Evolutionary conservation across 2,888 invertebrate genomes (phyloP), one percentile per base, ranked within the genome.

Genomic region (Dexiosoma caninum): DNA sequence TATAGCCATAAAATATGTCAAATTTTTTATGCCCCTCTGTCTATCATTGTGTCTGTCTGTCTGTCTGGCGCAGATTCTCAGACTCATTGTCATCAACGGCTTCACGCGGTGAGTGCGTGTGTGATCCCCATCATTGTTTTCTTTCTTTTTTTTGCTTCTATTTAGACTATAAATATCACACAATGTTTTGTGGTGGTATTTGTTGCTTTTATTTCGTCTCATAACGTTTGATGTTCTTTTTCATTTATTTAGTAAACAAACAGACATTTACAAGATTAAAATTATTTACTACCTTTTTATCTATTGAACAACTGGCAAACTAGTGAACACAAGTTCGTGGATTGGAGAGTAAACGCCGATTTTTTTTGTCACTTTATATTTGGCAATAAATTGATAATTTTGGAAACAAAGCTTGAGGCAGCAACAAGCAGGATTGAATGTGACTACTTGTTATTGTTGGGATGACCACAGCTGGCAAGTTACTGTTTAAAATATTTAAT

Each of bases 91-190:
- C 57, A 46, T 37, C 40, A 40, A 35, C 27, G 23, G 30, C 21
- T 8, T 35, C 57, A 57, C 16, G 55, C 59, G 46, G 30, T 40
- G 40, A 21, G 42, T 42, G 37, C 27, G 32, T 74, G 46, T 74
- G 49, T 62, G 69, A 69, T 59, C 21, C 62, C 37, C 70, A 70
- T 70, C 69, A 75, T 69, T 57, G 62, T 62, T n/a, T 51, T 51
- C 9, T 49, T 7, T 51, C 27, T 67, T 72, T 10, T 46, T 51
- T 62, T 62, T 72, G 62, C 35, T 70, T 70, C 69, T 64, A 69
- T 64, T 51, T 40, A 75, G 30, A 35, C 79, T 75, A 79, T 79
- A 74, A 74, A 79, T 74, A 79, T 55, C 59, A 67, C 19, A 51
- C 60, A 60, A 42, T 69, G 30, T 46, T 42, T 44, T 19, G 16